Conservation (phyloP, 2,113 vertebrate genomes). For the Dasyprocta punctata region DNA sequence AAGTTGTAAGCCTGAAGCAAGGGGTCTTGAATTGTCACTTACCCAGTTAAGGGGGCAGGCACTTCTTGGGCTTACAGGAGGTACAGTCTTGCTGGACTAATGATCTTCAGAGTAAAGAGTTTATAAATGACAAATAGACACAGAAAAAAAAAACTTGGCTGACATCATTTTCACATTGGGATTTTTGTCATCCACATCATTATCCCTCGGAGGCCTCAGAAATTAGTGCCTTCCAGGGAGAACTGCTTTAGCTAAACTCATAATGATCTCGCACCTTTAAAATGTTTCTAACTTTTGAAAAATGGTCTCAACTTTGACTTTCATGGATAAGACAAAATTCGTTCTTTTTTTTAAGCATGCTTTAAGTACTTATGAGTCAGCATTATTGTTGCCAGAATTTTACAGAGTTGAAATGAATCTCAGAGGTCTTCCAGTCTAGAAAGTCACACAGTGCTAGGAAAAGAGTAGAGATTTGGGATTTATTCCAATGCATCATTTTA, state of each 20-base stretch:
- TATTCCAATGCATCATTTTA: not conserved
- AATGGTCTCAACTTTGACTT: not conserved
- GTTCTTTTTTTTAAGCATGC: not conserved
- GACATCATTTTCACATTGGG: constrained; percentile 50
- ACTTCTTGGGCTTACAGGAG: not conserved
- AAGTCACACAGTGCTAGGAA: not conserved
- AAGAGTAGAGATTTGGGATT: not conserved
- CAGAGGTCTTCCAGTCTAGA: not conserved
- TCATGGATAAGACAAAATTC: not conserved
- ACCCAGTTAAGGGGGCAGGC: not conserved
- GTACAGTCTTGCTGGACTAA: not conserved
- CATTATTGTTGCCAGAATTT: not conserved
- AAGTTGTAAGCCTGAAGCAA: not conserved
- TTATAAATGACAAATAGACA: constrained; percentile 53
- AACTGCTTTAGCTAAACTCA: not conserved
- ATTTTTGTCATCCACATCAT: not conserved
- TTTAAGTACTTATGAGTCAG: not conserved
- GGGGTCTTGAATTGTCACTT: not conserved
- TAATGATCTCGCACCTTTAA: not conserved
- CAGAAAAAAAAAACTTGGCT: not conserved
- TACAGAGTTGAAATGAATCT: not conserved
- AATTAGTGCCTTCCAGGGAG: constrained; percentile 14
- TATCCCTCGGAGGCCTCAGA: not conserved
- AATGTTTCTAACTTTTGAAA: not conserved
- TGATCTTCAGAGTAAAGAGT: not conserved